These are phyloP conservation scores for Bicyclus anynana DNA, from an alignment of 1,140 invertebrate species.

Conservation along the genomic window DNA sequence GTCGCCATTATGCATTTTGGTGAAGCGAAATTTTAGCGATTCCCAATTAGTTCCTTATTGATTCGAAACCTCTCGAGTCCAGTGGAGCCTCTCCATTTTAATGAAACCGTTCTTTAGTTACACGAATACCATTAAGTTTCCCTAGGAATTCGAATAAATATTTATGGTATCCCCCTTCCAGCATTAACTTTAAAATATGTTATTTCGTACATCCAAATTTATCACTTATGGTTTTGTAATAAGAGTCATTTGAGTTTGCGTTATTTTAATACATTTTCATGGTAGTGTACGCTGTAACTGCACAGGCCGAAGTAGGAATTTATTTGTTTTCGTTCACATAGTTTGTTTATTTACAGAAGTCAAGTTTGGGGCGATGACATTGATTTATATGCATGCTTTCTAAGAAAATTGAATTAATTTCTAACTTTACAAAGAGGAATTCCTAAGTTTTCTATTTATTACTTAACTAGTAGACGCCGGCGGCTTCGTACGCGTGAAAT, in stretches of 20 bases:
- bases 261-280: neutral
- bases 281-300: slow-evolving; percentile 4
- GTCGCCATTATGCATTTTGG: neutral
- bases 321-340: slow-evolving; percentile 39
- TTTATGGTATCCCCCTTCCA: slow-evolving; percentile 29
- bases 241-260: slow-evolving; percentile 8
- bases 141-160: slow-evolving; percentile 38
- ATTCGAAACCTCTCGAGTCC: slow-evolving; percentile 36
- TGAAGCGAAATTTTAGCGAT: slow-evolving; percentile 30
- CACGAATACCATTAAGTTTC: slow-evolving; percentile 34
- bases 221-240: slow-evolving; percentile 2
- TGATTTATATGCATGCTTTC: slow-evolving; percentile 32
- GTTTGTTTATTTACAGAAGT: slow-evolving; percentile 37
- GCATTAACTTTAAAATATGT: slow-evolving; percentile 4
- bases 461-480: neutral
- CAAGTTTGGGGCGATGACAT: slow-evolving; percentile 30
- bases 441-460: neutral
- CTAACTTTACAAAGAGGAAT: neutral
- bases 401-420: slow-evolving; percentile 16
- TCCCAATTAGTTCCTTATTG: slow-evolving; percentile 51
- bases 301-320: slow-evolving; percentile 34
- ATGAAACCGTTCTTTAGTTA: slow-evolving; percentile 48
- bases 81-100: slow-evolving; percentile 45
- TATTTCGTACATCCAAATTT: slow-evolving; percentile 2
- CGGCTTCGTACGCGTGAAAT: too few species aligned